Evolutionary conservation across 2,888 invertebrate species (phyloP).

Genomic region (Eulithis testata): DNA sequence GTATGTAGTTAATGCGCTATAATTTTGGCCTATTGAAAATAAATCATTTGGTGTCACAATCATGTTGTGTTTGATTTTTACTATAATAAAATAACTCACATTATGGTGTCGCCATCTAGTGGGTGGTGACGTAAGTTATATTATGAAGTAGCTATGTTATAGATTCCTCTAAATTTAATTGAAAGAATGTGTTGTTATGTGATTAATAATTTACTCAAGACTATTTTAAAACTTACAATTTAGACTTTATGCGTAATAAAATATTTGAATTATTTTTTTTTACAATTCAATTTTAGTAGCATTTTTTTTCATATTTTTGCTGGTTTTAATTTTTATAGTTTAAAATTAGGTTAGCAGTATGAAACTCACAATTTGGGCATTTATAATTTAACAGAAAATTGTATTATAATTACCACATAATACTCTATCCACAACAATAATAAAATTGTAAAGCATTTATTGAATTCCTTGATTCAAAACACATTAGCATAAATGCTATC

Average conservation of each 20-base stretch:
- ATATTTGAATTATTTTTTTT: neutral
- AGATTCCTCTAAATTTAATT: no score
- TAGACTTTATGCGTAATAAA: neutral
- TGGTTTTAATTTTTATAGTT: neutral
- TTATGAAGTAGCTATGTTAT: no score
- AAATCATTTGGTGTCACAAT: slow-evolving; percentile 83
- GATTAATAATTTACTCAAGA: slow-evolving; percentile 18
- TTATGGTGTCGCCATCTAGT: slow-evolving; percentile 9
- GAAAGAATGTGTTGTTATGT: neutral
- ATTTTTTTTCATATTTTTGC: neutral
- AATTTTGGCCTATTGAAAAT: slow-evolving; percentile 83
- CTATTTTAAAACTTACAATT: slow-evolving; percentile 4
- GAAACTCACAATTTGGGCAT: neutral
- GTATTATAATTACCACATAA: neutral
- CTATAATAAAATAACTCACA: neutral
- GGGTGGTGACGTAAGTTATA: neutral
- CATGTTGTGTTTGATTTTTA: slow-evolving; percentile 41
- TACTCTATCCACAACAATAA: no score
- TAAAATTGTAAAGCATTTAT: neutral
- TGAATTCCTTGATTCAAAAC: slow-evolving; percentile 3
- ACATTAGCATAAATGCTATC: slow-evolving; percentile 10
- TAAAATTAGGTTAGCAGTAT: neutral
- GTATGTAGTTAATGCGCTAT: slow-evolving; percentile 81
- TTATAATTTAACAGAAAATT: neutral
- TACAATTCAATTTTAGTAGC: neutral